phyloP scores from a whole-genome alignment of 2,797 vertebrate species.

The Orientallactaga sibirica region DNA sequence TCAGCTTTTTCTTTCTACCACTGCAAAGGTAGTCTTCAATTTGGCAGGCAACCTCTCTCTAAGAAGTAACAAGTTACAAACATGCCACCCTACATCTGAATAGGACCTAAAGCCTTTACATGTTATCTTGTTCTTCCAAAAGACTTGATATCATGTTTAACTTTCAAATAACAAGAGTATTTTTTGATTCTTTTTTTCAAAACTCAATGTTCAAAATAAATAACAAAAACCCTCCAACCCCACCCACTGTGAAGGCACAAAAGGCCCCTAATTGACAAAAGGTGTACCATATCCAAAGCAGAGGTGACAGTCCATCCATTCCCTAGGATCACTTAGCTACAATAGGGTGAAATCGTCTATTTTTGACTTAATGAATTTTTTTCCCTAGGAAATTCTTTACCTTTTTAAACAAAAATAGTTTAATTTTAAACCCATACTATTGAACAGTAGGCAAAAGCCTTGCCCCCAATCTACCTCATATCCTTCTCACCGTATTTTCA shows the following conservation, averaged over 20 bases:
- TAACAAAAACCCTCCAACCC: conserved; percentile 70
- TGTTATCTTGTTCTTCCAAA: conserved; percentile 84
- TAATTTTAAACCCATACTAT: conserved; percentile 81
- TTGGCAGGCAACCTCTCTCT: conserved; percentile 74
- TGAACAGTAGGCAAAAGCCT: conserved; percentile 80
- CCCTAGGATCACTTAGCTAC: conserved; percentile 63
- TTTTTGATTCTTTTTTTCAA: conserved; percentile 76
- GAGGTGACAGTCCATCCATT: conserved; percentile 53
- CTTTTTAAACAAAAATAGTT: conserved; percentile 86
- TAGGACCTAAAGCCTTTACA: conserved; percentile 80
- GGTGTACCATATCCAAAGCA: conserved; percentile 60
- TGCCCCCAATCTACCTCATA: conserved; percentile 70
- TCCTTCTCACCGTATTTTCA: conserved; percentile 87
- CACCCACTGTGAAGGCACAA: conserved; percentile 89
- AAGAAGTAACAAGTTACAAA: conserved; percentile 83
- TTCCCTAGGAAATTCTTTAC: conserved; percentile 64
- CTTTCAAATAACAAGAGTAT: conserved; percentile 75
- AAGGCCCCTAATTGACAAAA: conserved; percentile 81
- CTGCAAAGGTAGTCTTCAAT: conserved; percentile 80
- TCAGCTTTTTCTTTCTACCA: conserved; percentile 57
- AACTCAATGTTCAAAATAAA: conserved; percentile 79
- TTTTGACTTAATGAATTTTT: conserved; percentile 72
- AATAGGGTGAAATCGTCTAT: conserved; percentile 79
- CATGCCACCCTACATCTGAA: conserved; percentile 71
- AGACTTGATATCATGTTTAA: conserved; percentile 82